phyloP scores from a whole-genome alignment of 2,888 invertebrate species.

The Eristalis arbustorum region DNA sequence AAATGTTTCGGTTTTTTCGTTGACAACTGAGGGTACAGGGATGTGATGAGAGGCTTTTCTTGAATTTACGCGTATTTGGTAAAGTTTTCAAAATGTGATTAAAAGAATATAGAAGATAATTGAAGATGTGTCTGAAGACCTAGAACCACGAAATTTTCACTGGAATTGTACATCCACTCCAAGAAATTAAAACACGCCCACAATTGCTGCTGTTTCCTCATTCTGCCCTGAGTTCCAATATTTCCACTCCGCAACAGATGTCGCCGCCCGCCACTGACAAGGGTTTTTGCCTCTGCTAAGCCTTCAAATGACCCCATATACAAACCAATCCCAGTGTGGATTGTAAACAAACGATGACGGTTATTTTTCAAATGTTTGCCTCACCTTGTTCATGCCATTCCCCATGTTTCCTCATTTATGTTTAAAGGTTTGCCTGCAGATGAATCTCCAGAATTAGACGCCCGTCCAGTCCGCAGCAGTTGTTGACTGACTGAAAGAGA shows the following conservation, averaged over 20 bases:
- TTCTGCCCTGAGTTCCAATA: no score
- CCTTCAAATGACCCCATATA: not conserved
- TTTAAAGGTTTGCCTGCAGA: slow-evolving; percentile 54
- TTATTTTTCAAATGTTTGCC: slow-evolving; percentile 58
- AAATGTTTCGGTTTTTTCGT: not conserved
- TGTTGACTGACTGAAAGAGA: slow-evolving; percentile 6
- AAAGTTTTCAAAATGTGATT: not conserved
- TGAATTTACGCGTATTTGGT: no score
- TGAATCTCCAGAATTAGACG: slow-evolving; percentile 34
- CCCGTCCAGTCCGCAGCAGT: not conserved
- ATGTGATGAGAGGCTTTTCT: not conserved
- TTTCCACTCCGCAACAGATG: not conserved
- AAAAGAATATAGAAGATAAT: no score
- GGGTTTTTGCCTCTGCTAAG: not conserved
- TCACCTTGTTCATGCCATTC: slow-evolving; percentile 95
- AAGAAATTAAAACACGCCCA: no score
- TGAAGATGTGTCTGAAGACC: no score
- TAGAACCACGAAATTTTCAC: no score
- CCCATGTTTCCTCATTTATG: slow-evolving; percentile 84
- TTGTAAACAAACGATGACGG: not conserved
- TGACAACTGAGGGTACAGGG: not conserved
- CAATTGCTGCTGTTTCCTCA: no score
- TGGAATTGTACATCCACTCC: no score
- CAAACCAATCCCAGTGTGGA: not conserved
- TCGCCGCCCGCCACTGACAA: not conserved